phyloP scores from a whole-genome alignment of 2,797 vertebrate genomes.

The Phyllotis vaccarum region DNA sequence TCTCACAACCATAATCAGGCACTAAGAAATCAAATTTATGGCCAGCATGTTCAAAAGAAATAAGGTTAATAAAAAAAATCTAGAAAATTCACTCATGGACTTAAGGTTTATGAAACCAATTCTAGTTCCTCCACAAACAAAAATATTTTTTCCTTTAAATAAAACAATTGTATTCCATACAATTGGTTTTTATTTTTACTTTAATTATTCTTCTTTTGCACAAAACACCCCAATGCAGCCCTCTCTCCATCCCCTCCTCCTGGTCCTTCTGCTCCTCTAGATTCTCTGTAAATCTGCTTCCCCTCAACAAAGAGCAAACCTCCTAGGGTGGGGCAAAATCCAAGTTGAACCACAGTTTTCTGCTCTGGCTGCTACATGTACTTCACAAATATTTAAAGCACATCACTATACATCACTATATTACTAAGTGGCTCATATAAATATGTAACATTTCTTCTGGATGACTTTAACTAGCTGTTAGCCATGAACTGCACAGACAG shows the following conservation, averaged over 20 bases:
- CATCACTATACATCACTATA: neutral
- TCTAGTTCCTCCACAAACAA: neutral
- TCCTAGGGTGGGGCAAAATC: neutral
- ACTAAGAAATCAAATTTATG: neutral
- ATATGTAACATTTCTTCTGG: neutral
- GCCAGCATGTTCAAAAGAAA: slow-evolving; percentile 21
- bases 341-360: neutral
- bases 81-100: neutral
- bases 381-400: neutral
- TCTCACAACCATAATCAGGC: neutral
- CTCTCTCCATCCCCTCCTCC: neutral
- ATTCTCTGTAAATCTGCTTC: neutral
- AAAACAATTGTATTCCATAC: neutral
- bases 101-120: neutral
- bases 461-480: neutral
- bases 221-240: neutral
- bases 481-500: too few relatives aligned
- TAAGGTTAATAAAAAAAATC: neutral
- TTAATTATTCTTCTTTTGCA: neutral
- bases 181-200: neutral
- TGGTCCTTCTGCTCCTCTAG: neutral
- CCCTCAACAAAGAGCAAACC: neutral
- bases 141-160: neutral
- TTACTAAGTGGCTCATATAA: slow-evolving; percentile 10
- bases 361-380: neutral